These are phyloP conservation scores for Solenopsis invicta DNA, from an alignment of 1,140 invertebrate species.

Conservation along the genomic window DNA sequence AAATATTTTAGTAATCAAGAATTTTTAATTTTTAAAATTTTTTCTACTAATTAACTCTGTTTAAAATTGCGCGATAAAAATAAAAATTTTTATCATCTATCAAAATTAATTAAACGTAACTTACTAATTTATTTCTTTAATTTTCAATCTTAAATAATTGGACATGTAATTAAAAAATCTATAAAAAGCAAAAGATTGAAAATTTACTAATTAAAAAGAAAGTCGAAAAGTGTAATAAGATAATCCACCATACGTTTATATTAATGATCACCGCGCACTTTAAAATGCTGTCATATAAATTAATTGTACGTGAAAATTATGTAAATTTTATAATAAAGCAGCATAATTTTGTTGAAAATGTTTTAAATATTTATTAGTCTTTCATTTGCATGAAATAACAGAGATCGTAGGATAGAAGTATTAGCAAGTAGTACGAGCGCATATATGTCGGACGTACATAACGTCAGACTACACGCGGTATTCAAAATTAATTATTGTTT, in stretches of 20 bases:
- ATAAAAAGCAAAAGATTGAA: background rate
- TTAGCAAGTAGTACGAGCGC: conserved; percentile 36
- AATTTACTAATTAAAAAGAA: background rate
- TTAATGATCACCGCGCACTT: background rate
- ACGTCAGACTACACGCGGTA: background rate
- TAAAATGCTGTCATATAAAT: background rate
- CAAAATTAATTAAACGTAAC: background rate
- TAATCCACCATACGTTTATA: background rate
- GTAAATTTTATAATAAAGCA: background rate
- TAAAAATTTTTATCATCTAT: background rate
- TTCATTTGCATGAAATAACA: background rate
- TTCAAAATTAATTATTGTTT: conserved; percentile 2
- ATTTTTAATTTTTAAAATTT: conserved; percentile 14
- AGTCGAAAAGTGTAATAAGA: background rate
- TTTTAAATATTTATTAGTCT: background rate
- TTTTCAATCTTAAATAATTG: conserved; percentile 3
- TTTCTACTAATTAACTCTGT: background rate
- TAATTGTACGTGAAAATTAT: conserved; percentile 14
- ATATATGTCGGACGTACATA: background rate
- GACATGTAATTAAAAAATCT: background rate
- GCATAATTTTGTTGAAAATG: background rate
- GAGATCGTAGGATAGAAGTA: background rate
- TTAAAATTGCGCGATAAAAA: background rate
- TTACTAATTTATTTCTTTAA: background rate
- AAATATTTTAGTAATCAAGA: background rate